A percentile compares a stretch with the other conserved stretches of the same genome.
phyloP scores from a whole-genome alignment of 2,113 vertebrate species.

The Corythornis cristatus region DNA sequence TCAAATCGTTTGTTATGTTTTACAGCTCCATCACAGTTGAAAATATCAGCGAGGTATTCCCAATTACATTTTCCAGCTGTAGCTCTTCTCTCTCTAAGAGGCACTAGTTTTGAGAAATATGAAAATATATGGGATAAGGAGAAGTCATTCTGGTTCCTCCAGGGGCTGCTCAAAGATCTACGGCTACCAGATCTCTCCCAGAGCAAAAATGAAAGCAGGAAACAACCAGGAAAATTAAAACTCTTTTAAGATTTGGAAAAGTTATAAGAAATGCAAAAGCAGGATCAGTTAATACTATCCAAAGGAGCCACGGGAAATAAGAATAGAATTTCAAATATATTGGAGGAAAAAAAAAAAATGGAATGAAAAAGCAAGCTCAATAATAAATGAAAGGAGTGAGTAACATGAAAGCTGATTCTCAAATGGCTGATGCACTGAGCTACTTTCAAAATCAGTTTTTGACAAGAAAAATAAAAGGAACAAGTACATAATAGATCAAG shows the following conservation, averaged over 20 bases:
- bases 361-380: slow-evolving; percentile 47
- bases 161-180: background rate
- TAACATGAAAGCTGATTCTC: slow-evolving; percentile 50
- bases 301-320: slow-evolving; percentile 59
- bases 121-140: background rate
- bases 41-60: background rate
- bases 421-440: slow-evolving; percentile 44
- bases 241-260: slow-evolving; percentile 33
- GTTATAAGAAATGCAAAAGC: slow-evolving; percentile 50
- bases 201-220: background rate
- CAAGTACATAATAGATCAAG: slow-evolving; percentile 41
- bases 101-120: background rate
- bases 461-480: slow-evolving; percentile 42
- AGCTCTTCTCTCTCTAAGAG: background rate
- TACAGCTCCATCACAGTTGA: background rate
- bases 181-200: background rate
- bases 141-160: background rate
- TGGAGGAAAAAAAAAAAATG: background rate
- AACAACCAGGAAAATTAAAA: slow-evolving; percentile 44
- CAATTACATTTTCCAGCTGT: background rate
- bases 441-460: slow-evolving; percentile 52
- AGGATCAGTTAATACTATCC: slow-evolving; percentile 35
- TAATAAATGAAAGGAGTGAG: slow-evolving; percentile 50
- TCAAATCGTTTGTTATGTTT: background rate
- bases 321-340: slow-evolving; percentile 42